Evolutionary conservation across 2,888 invertebrate genomes (phyloP), one percentile per base, ranked within the genome.

Genomic region (Eledona agricola): DNA sequence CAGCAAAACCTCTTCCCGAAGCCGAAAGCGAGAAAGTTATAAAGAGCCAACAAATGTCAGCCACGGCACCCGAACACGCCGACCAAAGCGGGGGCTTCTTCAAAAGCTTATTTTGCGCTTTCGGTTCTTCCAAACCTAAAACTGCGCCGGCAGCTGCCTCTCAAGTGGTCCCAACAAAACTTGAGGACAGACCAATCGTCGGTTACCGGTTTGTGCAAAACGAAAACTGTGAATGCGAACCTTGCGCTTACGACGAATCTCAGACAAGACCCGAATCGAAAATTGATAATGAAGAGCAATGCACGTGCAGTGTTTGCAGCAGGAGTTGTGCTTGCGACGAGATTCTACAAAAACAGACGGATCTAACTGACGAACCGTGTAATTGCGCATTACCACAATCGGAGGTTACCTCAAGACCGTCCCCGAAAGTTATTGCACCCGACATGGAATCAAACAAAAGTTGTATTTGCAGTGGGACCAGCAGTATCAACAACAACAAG

Each of bases 71-170:
- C 16, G 38, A 7, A 20, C 10, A 3, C 35, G 22, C 35, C 2
- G 22, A 20, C 20, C 29, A 57, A 35, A 38, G 37, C 25, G 12
- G 28, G 9, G 58, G 63, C 6, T 66, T 67, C 47, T 62, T 67
- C 19, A 20, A 43, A 5, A 6, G 28, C 11, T 9, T 40, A 0
- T 40, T 28, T 9, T 43, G 31, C 1, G 4, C 32, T 2, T 43
- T 43, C 9, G 29, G 19, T 15, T 23, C 32, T 12, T 16, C 23
- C n/a, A 37, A 37, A 37, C 15, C 26, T 3, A 11, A 11, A 15
- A 15, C 3, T 1, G 3, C 13, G 1, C 13, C 16, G 2, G 9
- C 32, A 5, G 1, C 32, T 1, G 20, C 20, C 4, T 35, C 46
- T 6, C 34, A 46, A 10, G 46, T 35, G 6, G 15, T 34, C 1